A percentile compares a stretch with the other conserved stretches of the same genome.
These are phyloP conservation scores for Falco naumanni DNA, from an alignment of 2,797 vertebrate genomes.

Conservation along the genomic window DNA sequence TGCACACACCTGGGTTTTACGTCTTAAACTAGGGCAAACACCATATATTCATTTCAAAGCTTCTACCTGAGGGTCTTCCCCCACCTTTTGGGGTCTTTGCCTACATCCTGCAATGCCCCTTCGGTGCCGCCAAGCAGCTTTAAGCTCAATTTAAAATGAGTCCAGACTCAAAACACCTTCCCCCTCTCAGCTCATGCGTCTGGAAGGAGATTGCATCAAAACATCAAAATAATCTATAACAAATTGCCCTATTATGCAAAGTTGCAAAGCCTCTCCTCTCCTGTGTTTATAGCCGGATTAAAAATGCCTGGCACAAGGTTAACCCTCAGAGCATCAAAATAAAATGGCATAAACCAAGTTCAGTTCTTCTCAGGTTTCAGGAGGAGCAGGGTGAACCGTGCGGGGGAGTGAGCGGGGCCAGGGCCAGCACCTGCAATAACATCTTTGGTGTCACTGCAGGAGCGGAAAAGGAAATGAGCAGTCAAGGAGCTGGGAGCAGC, in stretches of 20 bases:
- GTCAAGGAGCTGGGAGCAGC: not conserved
- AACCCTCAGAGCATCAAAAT: constrained; percentile 15
- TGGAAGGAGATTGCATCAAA: not conserved
- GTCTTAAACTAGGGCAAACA: not conserved
- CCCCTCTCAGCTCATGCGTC: not conserved
- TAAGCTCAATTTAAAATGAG: not conserved
- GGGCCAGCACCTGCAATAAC: constrained; percentile 66
- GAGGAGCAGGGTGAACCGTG: not conserved
- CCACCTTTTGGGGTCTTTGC: not conserved
- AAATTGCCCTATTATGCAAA: not conserved
- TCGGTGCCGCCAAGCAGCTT: not conserved
- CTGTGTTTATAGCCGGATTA: not conserved
- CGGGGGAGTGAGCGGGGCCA: not conserved
- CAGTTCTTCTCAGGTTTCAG: constrained; percentile 62
- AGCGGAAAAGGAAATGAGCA: constrained; percentile 46
- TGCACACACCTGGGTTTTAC: not conserved
- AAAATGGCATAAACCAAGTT: constrained; percentile 55
- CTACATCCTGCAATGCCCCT: not conserved
- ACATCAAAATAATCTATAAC: not conserved
- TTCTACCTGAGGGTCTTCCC: not conserved
- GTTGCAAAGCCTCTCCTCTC: not conserved
- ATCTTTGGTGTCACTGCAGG: constrained; percentile 13
- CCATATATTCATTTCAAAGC: not conserved
- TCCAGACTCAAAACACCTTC: not conserved
- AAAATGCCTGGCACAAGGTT: constrained; percentile 24